These are phyloP conservation scores for Nixonia krombeini DNA, from an alignment of 1,140 invertebrate genomes.

Conservation along the genomic window DNA sequence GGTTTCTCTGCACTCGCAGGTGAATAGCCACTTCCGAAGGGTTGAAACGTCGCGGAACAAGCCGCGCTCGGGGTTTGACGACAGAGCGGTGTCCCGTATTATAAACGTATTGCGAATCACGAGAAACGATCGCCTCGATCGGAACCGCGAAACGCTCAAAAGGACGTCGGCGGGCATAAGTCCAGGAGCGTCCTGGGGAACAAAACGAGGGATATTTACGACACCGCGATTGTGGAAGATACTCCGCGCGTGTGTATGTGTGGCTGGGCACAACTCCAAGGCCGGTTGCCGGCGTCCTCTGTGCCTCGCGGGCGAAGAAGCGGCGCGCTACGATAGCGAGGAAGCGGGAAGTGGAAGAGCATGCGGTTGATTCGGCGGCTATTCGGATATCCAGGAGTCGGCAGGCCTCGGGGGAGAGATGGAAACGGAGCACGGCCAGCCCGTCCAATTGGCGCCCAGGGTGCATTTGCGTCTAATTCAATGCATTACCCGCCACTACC, in stretches of 20 bases:
- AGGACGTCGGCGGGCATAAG: too few species aligned
- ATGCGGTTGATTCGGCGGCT: constrained; percentile 40
- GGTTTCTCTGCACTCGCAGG: constrained; percentile 57
- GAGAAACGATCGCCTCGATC: too few species aligned
- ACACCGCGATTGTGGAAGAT: too few species aligned
- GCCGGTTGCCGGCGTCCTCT: constrained; percentile 8
- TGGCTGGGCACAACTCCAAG: constrained; percentile 27
- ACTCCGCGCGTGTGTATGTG: neutral
- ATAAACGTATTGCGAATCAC: too few species aligned
- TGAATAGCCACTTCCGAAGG: constrained; percentile 58
- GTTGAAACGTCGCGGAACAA: constrained; percentile 58
- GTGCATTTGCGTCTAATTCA: constrained; percentile 70
- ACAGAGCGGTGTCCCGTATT: too few species aligned
- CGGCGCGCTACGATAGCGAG: constrained; percentile 10
- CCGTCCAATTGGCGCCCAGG: constrained; percentile 66
- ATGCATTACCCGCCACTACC: constrained; percentile 62
- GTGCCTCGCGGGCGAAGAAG: constrained; percentile 15
- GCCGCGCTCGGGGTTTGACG: neutral
- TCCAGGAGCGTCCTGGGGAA: too few species aligned
- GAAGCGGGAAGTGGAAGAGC: constrained; percentile 32
- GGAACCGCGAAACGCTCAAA: too few species aligned
- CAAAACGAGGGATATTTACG: too few species aligned
- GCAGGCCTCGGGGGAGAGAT: constrained; percentile 56
- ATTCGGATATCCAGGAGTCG: constrained; percentile 51
- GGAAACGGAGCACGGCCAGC: constrained; percentile 63